A percentile compares a stretch with the other conserved stretches of the same genome.
These are phyloP conservation scores for Papilio protenor DNA, from an alignment of 2,888 invertebrate genomes.

Conservation along the genomic window DNA sequence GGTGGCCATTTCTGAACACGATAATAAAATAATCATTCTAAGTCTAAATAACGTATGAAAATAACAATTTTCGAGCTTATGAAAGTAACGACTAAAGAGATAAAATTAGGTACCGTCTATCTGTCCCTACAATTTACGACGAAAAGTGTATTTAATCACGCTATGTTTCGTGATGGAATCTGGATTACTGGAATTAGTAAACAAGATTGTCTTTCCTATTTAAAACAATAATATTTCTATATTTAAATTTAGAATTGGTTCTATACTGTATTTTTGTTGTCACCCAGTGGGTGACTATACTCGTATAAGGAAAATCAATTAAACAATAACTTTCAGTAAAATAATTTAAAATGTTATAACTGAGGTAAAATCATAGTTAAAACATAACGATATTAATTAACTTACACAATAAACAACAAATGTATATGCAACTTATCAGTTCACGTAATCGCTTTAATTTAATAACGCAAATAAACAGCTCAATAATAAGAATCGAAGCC, in stretches of 20 bases:
- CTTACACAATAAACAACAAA: background rate
- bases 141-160: constrained; percentile 3
- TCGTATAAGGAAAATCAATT: background rate
- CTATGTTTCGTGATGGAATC: constrained; percentile 14
- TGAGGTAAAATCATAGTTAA: background rate
- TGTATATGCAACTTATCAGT: background rate
- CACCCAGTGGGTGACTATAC: background rate
- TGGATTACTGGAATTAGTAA: background rate
- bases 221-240: background rate
- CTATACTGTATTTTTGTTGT: too few relatives aligned
- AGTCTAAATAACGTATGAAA: too few relatives aligned
- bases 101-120: too few relatives aligned
- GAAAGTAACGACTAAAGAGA: background rate
- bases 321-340: background rate
- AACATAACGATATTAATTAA: background rate
- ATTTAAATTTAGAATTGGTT: background rate
- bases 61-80: background rate
- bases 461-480: background rate
- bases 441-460: background rate
- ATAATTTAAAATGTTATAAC: background rate
- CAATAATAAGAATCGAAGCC: background rate
- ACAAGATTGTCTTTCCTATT: background rate
- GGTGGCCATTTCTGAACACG: too few relatives aligned
- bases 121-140: background rate
- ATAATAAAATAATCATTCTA: too few relatives aligned